A percentile compares a stretch with the other conserved stretches of the same genome.
Conservation (phyloP, 2,113 vertebrate genomes). For the Martes martes region DNA sequence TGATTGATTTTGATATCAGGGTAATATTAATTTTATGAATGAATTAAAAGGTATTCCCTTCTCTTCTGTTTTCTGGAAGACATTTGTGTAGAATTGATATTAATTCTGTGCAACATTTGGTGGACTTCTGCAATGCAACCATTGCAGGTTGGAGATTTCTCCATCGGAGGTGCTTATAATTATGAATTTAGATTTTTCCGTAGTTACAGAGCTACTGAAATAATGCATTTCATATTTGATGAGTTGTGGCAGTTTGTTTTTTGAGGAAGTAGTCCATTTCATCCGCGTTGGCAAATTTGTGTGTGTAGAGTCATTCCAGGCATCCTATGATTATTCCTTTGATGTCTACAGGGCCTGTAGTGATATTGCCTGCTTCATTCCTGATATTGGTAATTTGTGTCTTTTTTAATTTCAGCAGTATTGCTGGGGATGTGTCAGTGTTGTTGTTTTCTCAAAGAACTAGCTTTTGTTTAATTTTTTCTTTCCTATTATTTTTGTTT, state of each 20-base stretch:
- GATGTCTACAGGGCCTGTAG: not conserved
- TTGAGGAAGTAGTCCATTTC: not conserved
- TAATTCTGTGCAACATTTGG: not conserved
- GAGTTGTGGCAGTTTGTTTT: not conserved
- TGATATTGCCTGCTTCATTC: not conserved
- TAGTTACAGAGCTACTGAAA: not conserved
- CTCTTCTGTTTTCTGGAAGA: not conserved
- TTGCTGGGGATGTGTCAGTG: not conserved
- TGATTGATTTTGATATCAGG: not conserved
- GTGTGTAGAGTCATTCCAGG: not conserved
- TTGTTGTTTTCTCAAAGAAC: not conserved
- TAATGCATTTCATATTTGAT: not conserved
- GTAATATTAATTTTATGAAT: not conserved
- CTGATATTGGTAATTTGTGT: not conserved
- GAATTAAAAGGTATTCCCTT: not conserved
- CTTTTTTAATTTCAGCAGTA: not conserved
- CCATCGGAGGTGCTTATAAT: not conserved
- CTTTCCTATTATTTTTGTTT: not conserved
- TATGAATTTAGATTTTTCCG: not conserved
- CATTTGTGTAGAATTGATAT: not conserved
- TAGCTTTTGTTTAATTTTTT: not conserved
- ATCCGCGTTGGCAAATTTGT: not conserved
- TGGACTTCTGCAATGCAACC: not conserved
- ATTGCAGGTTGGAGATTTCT: not conserved
- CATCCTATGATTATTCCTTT: not conserved